Evolutionary conservation across 1,140 invertebrate genomes (phyloP), one percentile per base, ranked within the genome.

Genomic region (Homalodisca vitripennis): DNA sequence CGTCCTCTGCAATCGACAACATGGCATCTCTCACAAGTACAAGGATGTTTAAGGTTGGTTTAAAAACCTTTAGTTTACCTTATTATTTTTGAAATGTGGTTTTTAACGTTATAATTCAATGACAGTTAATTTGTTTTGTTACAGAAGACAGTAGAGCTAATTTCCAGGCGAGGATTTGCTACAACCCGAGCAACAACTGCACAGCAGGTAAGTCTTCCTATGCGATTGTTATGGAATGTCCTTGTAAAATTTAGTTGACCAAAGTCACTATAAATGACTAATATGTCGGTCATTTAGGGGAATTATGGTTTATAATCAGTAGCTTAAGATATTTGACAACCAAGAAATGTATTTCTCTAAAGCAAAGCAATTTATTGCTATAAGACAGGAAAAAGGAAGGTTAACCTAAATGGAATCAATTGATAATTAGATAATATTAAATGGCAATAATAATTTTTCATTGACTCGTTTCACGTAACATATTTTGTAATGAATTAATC

Each of bases 41-140:
- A 24, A 60, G 27, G 27, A 60, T 60, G 55, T 60, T 60, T 22
- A 60, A 60, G 55, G 55, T 60, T 60, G 55, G 55, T 60, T 60
- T n/a, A n/a, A n/a, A 41, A 41, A 17, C 17, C 34, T 27, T 60
- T 60, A 3, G 6, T 14, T 22, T 53, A n/a, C 20, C 6, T 12
- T n/a, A 12, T 53, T n/a, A 22, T 6, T 12, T 24, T 53, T 14
- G 20, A 53, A 53, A n/a, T 53, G 12, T 3, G 6, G 6, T 6
- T 53, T 53, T 53, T n/a, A 3, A 24, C 48, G 20, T 20, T 53
- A 13, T 17, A 12, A 12, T 14, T n/a, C 48, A n/a, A 53, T 53
- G 29, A 60, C 55, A 27, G 2, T 27, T 3, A 10, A 6, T 13
- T 30, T 27, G 6, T 13, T 27, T 27, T 60, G 55, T 60, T 60